phyloP scores from a whole-genome alignment of 2,888 invertebrate genomes.

The Busseola fusca region DNA sequence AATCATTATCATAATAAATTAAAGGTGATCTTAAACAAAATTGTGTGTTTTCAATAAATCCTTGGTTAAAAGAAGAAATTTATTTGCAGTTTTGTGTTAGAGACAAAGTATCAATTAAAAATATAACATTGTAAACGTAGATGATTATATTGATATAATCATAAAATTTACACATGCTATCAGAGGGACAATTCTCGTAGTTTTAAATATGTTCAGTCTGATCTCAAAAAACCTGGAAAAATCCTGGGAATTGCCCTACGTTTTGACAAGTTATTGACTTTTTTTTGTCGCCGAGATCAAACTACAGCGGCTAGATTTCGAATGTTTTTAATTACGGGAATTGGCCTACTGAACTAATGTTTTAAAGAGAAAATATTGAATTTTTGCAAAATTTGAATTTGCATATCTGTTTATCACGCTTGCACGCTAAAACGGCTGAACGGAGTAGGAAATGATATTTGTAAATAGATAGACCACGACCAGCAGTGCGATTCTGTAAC shows the following conservation, averaged over 20 bases:
- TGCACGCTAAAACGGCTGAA: background rate
- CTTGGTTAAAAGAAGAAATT: background rate
- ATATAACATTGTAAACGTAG: background rate
- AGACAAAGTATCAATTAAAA: background rate
- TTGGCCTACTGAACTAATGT: background rate
- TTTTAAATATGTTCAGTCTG: too few relatives aligned
- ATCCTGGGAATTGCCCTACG: too few relatives aligned
- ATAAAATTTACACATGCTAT: background rate
- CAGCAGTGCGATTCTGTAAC: too few relatives aligned
- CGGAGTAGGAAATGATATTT: background rate
- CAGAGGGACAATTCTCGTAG: too few relatives aligned
- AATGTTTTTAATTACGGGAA: too few relatives aligned
- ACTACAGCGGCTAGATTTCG: too few relatives aligned
- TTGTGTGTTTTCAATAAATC: background rate
- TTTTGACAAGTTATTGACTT: too few relatives aligned
- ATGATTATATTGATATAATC: background rate
- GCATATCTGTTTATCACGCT: background rate
- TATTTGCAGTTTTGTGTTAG: background rate
- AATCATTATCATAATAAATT: conserved; percentile 44
- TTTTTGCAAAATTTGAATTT: too few relatives aligned
- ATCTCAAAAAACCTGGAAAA: too few relatives aligned
- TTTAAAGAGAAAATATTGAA: background rate
- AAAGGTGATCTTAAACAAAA: conserved; percentile 8
- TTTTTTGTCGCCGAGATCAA: too few relatives aligned
- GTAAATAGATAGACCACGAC: too few relatives aligned